Percentiles rank a stretch among this genome's conserved stretches.
Evolutionary conservation across 2,113 vertebrate species (phyloP).

Genomic region (Platichthys flesus): DNA sequence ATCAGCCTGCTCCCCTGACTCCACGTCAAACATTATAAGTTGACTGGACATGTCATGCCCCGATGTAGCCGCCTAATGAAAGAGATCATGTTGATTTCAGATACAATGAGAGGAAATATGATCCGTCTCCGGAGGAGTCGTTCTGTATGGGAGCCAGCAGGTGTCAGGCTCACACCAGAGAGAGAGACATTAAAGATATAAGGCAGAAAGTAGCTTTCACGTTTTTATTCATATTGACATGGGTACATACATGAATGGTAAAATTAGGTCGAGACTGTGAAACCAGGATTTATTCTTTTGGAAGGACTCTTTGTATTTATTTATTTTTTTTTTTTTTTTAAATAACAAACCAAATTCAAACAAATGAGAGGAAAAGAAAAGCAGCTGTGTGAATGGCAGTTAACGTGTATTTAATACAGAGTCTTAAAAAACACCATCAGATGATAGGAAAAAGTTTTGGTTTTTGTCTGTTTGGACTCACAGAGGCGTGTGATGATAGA

Average conservation of each 20-base stretch:
- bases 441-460: constrained; percentile 53
- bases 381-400: constrained; percentile 20
- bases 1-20: constrained; percentile 71
- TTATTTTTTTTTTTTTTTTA: background rate
- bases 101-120: constrained; percentile 60
- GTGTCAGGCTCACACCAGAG: constrained; percentile 53
- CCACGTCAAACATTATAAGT: constrained; percentile 74
- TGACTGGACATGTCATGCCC: constrained; percentile 64
- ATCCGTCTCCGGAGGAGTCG: constrained; percentile 13
- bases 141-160: constrained; percentile 48
- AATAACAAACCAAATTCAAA: constrained; percentile 33
- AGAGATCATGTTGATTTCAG: constrained; percentile 72
- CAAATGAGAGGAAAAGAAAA: constrained; percentile 22
- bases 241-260: constrained; percentile 60
- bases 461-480: constrained; percentile 39
- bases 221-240: constrained; percentile 75
- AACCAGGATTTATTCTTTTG: constrained; percentile 25
- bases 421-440: constrained; percentile 41
- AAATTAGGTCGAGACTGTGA: constrained; percentile 6
- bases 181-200: background rate
- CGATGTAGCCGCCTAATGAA: constrained; percentile 66
- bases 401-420: constrained; percentile 29
- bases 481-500: constrained; percentile 32
- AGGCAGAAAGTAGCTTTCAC: constrained; percentile 50
- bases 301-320: constrained; percentile 1